Base-by-base conservation (phyloP, 2,888 invertebrate genomes). In the Listrodromus nycthemerus region DNA sequence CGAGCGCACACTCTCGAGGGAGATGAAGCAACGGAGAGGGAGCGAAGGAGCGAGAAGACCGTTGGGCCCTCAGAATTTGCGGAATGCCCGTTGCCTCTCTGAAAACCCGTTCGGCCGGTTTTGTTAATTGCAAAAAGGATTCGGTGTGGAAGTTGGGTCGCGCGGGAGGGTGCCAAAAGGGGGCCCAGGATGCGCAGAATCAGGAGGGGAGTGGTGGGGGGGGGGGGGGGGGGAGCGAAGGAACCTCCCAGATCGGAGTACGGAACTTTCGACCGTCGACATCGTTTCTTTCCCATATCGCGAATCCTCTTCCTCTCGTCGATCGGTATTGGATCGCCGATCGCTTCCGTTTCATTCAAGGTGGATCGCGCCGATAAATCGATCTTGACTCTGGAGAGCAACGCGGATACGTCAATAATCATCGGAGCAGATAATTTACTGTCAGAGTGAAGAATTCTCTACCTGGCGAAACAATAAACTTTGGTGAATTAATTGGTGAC, bases 41-140 rank as follows among this genome's bases (percentile, higher is more conserved):
- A 58, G 58, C 58, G 87, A 63, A 16, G 19, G 41, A 66, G 27
- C 13, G 63, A 55, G n/a, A 30, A 45, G 66, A 77, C 58, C 61
- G 76, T 55, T 27, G 77, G 86, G 83, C 85, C 84, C 86, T 82
- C 91, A 92, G 92, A 92, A 92, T 93, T 92, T 92, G 91, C 91
- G 93, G 93, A 93, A 93, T 93, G 92, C 90, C 89, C 91, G 90
- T 89, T 61, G 91, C 91, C 89, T 84, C 84, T 78, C 78, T 80
- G 91, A 81, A 81, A 87, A 93, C 93, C 91, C 90, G 93, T 93
- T 89, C 88, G 87, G 89, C 93, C 92, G 92, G 93, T 92, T 93
- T 93, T 92, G 78, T 92, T 93, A 93, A 93, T 93, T 93, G 92
- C 92, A 91, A 92, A 92, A 91, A 92, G 91, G 92, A 91, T 91